phyloP scores from a whole-genome alignment of 2,113 vertebrate genomes.

The Loxodonta africana region DNA sequence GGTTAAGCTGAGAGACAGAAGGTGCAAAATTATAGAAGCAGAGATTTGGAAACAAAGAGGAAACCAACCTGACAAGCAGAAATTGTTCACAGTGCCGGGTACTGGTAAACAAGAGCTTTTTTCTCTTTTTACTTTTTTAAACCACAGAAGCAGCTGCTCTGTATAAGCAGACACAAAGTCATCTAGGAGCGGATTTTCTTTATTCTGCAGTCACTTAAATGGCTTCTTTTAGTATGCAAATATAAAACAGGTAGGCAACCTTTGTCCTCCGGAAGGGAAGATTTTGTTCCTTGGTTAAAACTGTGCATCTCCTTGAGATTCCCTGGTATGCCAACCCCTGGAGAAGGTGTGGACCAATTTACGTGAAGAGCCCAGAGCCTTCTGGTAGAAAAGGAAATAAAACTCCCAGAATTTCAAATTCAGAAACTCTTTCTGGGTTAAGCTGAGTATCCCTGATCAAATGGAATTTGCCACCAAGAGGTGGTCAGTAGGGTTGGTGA shows the following conservation, averaged over 20 bases:
- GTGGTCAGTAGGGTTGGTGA: neutral
- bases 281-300: constrained; percentile 56
- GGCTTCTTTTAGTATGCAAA: constrained; percentile 41
- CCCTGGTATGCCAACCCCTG: neutral
- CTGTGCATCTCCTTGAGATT: neutral
- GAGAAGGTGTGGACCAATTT: neutral
- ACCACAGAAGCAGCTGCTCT: constrained; percentile 48
- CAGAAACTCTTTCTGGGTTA: constrained; percentile 30
- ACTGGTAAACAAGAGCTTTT: neutral
- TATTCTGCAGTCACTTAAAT: constrained; percentile 30
- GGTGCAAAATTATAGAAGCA: neutral
- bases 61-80: neutral
- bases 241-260: neutral
- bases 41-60: neutral
- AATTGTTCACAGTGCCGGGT: neutral
- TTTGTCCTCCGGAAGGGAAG: constrained; percentile 54
- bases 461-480: constrained; percentile 23
- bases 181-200: constrained; percentile 48
- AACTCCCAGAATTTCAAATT: constrained; percentile 23
- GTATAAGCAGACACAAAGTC: constrained; percentile 56
- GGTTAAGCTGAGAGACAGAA: neutral
- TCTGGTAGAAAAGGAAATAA: neutral
- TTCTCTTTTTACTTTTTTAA: constrained; percentile 10
- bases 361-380: neutral
- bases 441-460: neutral